Percentiles rank a stretch among this genome's conserved stretches.
Evolutionary conservation across 2,113 vertebrate species (phyloP).

Genomic region (Ictalurus furcatus): DNA sequence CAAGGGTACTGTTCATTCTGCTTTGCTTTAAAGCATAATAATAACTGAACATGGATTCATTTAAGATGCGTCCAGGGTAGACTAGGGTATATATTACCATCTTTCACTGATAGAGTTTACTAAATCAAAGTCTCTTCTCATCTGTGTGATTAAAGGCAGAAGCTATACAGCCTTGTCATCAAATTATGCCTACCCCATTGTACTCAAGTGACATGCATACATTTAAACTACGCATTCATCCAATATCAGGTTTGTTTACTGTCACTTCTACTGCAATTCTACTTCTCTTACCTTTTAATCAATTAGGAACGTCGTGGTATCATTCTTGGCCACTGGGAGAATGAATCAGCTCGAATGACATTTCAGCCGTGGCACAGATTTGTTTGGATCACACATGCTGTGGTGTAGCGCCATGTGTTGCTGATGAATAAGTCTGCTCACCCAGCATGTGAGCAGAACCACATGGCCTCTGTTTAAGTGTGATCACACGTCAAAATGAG

Average conservation of each 20-base stretch:
- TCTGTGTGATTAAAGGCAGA: constrained; percentile 3
- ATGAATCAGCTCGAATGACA: constrained; percentile 9
- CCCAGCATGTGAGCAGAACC: constrained; percentile 37
- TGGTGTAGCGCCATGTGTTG: constrained; percentile 34
- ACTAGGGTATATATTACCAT: constrained; percentile 8
- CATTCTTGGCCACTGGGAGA: neutral
- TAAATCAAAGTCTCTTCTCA: constrained; percentile 15
- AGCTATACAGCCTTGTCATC: constrained; percentile 13
- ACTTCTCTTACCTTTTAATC: neutral
- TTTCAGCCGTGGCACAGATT: constrained; percentile 42
- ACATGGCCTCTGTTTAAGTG: constrained; percentile 49
- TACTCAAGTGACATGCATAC: neutral
- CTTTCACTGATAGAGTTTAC: neutral
- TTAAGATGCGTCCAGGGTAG: neutral
- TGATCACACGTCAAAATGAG: constrained; percentile 40
- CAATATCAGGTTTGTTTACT: neutral
- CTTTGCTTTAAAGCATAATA: constrained; percentile 34
- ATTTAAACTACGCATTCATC: neutral
- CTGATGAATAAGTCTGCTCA: constrained; percentile 37
- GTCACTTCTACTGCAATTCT: neutral
- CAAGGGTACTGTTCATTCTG: neutral
- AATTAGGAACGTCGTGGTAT: neutral
- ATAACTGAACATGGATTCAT: neutral
- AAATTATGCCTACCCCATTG: neutral
- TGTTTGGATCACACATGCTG: constrained; percentile 43